Base-by-base conservation (phyloP, 2,888 invertebrate species). In the Orthosia gothica region DNA sequence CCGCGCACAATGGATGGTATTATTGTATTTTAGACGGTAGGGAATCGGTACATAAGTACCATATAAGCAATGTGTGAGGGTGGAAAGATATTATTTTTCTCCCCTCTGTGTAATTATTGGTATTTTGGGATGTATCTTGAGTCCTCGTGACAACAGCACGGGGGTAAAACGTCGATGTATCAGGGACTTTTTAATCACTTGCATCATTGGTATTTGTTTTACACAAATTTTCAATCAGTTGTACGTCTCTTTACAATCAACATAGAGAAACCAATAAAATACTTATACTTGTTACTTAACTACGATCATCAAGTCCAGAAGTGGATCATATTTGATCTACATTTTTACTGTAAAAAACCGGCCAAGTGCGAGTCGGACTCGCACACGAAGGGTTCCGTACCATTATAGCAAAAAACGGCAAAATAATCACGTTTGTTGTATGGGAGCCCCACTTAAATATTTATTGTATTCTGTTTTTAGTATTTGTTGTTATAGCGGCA, bases 101-200 rank as follows among this genome's bases (percentile, higher is more conserved):
- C 92, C 91, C 94, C 93, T 94, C 93, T 88, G 87, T 87, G 90
- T 92, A 93, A 95, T 94, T 93, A 94, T 93, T 91, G 90, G 88
- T 89, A 91, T 92, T 95, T 94, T 94, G 90, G 89, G 91, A 89
- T 88, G 86, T 92, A 92, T 93, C 93, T 92, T 91, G 89, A 91
- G 91, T 91, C 74, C 76, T 83, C 57, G 73, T 63, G 72, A 78
- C 72, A 62, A 70, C n/a, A 62, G 58, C 32, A 49, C 20, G 55
- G 64, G 88, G 83, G 79, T 71, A 71, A 26, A 72, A 65, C 64
- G 45, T 54, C 20, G 78, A 79, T 66, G 16, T 73, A 32, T 13
- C 49, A 79, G 62, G 9, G 58, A 49, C 54, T 68, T 65, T 55
- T 20, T 0, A n/a, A 49, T 58, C 2, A 45, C 5, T 47, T 59